Conservation (phyloP, 1,140 invertebrate species). For the Dryas iulia region DNA sequence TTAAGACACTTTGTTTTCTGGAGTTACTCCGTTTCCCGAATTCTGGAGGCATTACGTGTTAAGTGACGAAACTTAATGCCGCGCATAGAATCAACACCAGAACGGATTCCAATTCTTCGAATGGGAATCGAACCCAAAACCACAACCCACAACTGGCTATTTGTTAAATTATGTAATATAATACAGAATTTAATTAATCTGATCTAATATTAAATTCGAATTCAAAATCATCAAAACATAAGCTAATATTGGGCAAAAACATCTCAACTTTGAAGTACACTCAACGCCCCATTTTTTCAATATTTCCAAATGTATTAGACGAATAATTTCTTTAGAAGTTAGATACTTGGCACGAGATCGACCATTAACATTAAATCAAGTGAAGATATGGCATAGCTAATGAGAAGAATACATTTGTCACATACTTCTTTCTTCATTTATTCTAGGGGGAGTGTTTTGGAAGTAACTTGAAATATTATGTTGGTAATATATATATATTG, state of each 20-base stretch:
- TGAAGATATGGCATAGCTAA: slow-evolving; percentile 28
- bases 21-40: no score
- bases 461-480: neutral
- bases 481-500: neutral
- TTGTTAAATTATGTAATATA: no score
- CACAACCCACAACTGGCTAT: no score
- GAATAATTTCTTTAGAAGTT: slow-evolving; percentile 9
- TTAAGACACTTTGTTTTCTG: no score
- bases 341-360: slow-evolving; percentile 24
- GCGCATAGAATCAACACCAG: no score
- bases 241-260: neutral
- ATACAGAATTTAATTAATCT: no score
- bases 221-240: no score
- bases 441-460: neutral
- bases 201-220: no score
- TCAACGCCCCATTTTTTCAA: neutral
- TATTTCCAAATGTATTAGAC: neutral
- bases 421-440: slow-evolving; percentile 4
- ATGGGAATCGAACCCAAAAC: no score
- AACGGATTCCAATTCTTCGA: no score
- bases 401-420: slow-evolving; percentile 25
- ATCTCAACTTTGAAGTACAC: neutral
- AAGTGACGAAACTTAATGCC: no score
- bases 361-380: slow-evolving; percentile 30
- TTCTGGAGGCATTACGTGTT: no score